Base-by-base conservation (phyloP, 2,888 invertebrate species). In the Cosmopolites sordidus region DNA sequence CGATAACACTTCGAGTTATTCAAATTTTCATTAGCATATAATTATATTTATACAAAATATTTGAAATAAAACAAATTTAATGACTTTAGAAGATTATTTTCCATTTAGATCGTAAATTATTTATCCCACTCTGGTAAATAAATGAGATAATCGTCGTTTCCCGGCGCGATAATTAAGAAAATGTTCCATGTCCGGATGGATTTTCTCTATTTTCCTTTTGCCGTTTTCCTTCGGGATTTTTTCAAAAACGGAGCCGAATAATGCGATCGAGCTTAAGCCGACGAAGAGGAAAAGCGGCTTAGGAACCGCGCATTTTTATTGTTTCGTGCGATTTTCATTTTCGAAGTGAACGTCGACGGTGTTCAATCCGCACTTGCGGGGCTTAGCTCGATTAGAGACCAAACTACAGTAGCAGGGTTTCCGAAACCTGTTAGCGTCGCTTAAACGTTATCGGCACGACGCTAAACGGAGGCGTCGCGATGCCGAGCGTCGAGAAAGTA, bases 301-400 rank as follows among this genome's bases (percentile, higher is more conserved):
- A 54, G 15, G 39, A 12, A 29, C 17, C 16, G 39, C 41, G 42
- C 37, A 48, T 16, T 56, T 51, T 48, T 56, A 43, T 48, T 45
- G 56, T 48, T 55, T 43, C 40, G 33, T 33, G 50, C 50, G 47
- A 50, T 50, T 51, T 38, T 22, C 45, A 50, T 54, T 54, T 51
- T 18, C 45, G 16, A 16, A 41, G 38, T 38, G 38, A 46, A 38
- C 22, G 11, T 16, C 38, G 43, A 54, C 51, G 45, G 37, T 42
- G 42, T 29, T 44, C 54, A 46, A 27, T 60, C 64, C 66, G 62
- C 66, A 62, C 62, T 70, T 69, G 63, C 66, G 67, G 41, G 71
- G 73, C 68, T 72, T 73, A 66, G 66, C 67, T 68, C 73, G 71
- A 73, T 72, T 73, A 72, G 69, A 22, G 22, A 22, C 22, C 22